Base-by-base conservation (phyloP, 1,140 invertebrate genomes). In the Carposina sasakii region DNA sequence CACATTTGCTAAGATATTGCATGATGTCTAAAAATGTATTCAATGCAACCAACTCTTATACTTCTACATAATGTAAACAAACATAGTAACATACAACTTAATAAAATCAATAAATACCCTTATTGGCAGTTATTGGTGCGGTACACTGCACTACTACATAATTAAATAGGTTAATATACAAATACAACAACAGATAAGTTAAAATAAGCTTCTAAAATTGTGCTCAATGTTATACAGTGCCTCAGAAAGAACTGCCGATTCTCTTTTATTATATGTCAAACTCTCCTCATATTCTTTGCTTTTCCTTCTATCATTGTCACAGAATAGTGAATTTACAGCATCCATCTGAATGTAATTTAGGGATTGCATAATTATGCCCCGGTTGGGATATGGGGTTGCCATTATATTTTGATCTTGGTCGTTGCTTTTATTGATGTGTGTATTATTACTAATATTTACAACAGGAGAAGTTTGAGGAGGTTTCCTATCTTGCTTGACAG, bases 311-410 rank as follows among this genome's bases (percentile, higher is more conserved):
- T 44, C 26, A 23, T 49, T 37, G 15, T 49, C 48, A 42, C 57
- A 46, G 48, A 81, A 81, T 23, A 79, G 48, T 28, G 76, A 77
- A 54, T 71, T 81, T 48, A 84, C 73, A 8, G 69, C 77, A 75
- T 84, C 81, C 81, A 84, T 84, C 62, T 84, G 75, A 49, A 84
- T 84, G 39, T 81, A 81, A 46, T 84, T 84, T 2, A 84, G 62
- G 16, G 81, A 84, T 43, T 78, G 65, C 1, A 81, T 57, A 52
- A 84, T 81, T 4, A 84, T 48, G 28, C 81, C 77, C 26, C 71
- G 73, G 31, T 78, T 65, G 19, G 77, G 77, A 34, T 81, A 84
- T 34, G 77, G 81, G 23, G 72, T 79, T 10, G 51, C 21, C 24
- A 12, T 28, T 28, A 6, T 28, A 28, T 6, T n/a, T n/a, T n/a